A percentile compares a stretch with the other conserved stretches of the same genome.
Conservation (phyloP, 2,797 vertebrate species). For the Danionella dracula region DNA sequence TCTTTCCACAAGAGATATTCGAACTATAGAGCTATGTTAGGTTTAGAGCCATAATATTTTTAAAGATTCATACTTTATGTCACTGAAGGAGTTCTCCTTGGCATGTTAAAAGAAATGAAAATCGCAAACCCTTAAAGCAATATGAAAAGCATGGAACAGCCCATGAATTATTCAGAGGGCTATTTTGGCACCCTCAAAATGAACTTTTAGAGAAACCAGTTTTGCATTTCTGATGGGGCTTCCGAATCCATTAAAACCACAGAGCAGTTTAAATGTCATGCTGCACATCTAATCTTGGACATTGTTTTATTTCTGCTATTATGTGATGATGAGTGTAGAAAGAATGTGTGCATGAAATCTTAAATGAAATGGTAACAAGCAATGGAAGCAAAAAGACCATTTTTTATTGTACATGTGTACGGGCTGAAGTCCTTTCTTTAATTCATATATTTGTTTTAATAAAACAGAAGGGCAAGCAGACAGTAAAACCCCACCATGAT, state of each 20-base stretch:
- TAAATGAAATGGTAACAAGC: background rate
- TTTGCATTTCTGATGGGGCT: constrained; percentile 53
- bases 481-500: constrained; percentile 27
- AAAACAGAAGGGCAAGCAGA: constrained; percentile 17
- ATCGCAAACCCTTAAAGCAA: constrained; percentile 52
- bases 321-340: background rate
- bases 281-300: constrained; percentile 26
- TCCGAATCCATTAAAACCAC: constrained; percentile 35
- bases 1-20: constrained; percentile 30
- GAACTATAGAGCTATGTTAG: constrained; percentile 33
- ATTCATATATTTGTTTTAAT: constrained; percentile 36
- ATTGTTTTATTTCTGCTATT: constrained; percentile 29
- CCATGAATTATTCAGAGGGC: constrained; percentile 54
- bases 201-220: constrained; percentile 53
- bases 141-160: constrained; percentile 51
- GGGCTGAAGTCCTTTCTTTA: constrained; percentile 29
- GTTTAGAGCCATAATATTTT: constrained; percentile 47
- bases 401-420: constrained; percentile 7
- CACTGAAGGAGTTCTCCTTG: constrained; percentile 49
- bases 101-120: constrained; percentile 51
- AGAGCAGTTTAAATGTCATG: constrained; percentile 33
- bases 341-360: constrained; percentile 13
- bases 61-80: constrained; percentile 47
- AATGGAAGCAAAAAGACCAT: background rate
- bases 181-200: constrained; percentile 55